Evolutionary conservation across 2,797 vertebrate species (phyloP).

Genomic region (Amblyraja radiata): DNA sequence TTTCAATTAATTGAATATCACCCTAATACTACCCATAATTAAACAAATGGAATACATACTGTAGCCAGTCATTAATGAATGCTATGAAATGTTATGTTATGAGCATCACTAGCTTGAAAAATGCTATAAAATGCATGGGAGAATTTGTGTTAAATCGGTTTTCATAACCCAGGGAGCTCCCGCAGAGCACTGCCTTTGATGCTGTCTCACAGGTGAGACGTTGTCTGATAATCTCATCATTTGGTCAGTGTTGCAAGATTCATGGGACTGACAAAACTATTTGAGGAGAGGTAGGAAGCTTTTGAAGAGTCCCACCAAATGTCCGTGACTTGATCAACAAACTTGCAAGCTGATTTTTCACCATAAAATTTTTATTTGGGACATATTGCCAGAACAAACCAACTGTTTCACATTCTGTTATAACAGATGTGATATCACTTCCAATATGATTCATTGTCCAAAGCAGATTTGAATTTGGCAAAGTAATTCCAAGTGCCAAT

Average conservation of each 20-base stretch:
- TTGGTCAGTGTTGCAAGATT: background rate
- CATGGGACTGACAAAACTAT: background rate
- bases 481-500: background rate
- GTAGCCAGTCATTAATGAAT: too few relatives aligned
- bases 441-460: background rate
- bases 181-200: background rate
- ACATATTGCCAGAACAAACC: background rate
- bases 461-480: background rate
- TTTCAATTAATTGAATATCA: too few relatives aligned
- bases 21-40: too few relatives aligned
- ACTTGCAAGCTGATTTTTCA: background rate
- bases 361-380: background rate
- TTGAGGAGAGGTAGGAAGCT: background rate
- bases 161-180: too few relatives aligned
- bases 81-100: too few relatives aligned
- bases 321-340: background rate
- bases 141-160: too few relatives aligned
- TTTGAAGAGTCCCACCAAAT: background rate
- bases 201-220: background rate
- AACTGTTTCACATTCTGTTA: background rate
- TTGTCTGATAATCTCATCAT: background rate
- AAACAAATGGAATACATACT: too few relatives aligned
- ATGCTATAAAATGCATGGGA: too few relatives aligned
- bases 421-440: background rate
- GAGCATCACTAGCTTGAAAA: too few relatives aligned